Conservation (phyloP, 1,140 invertebrate genomes). For the Trichonephila clavipes region DNA sequence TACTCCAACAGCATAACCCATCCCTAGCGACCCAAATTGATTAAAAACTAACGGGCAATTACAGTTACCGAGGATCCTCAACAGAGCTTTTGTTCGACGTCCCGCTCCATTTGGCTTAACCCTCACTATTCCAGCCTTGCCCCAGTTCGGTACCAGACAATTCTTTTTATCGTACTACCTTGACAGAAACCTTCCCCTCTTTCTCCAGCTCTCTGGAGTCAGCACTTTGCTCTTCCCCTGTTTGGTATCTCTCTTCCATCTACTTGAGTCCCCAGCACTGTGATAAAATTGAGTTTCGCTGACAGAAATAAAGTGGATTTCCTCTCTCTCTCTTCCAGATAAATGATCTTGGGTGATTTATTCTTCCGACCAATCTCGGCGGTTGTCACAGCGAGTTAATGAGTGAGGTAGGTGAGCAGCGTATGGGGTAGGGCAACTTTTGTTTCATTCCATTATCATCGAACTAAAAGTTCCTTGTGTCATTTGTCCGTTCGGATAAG, state of each 20-base stretch:
- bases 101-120: conserved; percentile 53
- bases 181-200: conserved; percentile 31
- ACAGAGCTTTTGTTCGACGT: conserved; percentile 16
- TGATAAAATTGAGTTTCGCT: conserved; percentile 19
- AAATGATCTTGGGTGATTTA: background rate
- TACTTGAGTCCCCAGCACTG: background rate
- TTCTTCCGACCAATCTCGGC: background rate
- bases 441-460: no score
- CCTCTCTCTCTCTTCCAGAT: background rate
- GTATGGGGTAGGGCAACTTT: background rate
- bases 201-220: background rate
- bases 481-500: no score
- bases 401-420: background rate
- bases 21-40: background rate
- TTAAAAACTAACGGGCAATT: background rate
- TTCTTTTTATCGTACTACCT: conserved; percentile 23
- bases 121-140: conserved; percentile 1
- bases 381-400: background rate
- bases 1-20: background rate
- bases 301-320: background rate
- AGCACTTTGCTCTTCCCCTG: background rate
- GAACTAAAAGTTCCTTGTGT: no score
- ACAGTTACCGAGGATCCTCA: background rate
- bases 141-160: conserved; percentile 1
- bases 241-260: background rate